phyloP scores from a whole-genome alignment of 2,888 invertebrate species.

The Punctoribates punctum region DNA sequence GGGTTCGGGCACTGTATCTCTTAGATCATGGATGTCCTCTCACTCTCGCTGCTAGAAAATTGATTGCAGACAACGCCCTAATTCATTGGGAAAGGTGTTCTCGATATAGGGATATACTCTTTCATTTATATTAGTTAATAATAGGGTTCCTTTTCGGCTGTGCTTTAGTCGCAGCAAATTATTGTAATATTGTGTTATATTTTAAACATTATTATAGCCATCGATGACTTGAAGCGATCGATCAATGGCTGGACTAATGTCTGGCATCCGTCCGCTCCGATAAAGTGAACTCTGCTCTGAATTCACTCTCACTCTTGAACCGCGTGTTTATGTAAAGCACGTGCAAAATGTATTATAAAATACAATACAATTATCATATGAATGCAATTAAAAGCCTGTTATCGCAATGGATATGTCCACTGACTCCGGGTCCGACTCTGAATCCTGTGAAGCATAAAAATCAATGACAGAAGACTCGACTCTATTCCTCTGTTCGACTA shows the following conservation, averaged over 20 bases:
- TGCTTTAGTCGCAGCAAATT: neutral
- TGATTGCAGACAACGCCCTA: constrained; percentile 35
- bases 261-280: neutral
- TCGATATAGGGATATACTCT: neutral
- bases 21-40: neutral
- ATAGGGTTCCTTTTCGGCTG: neutral
- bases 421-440: neutral
- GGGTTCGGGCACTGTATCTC: neutral
- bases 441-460: neutral
- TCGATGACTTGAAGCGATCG: constrained; percentile 5
- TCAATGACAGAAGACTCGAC: neutral
- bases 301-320: neutral
- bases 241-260: constrained; percentile 18
- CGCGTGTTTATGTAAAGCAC: constrained; percentile 34
- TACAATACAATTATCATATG: constrained; percentile 28
- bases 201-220: constrained; percentile 8
- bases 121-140: neutral
- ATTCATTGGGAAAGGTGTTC: constrained; percentile 30
- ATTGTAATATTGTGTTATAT: constrained; percentile 6
- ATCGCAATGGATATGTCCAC: neutral
- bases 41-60: constrained; percentile 1
- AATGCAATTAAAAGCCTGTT: constrained; percentile 28
- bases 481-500: neutral
- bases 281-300: neutral
- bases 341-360: constrained; percentile 26